These are phyloP conservation scores for Phyllostomus hastatus DNA, from an alignment of 2,113 vertebrate species.

Conservation along the genomic window DNA sequence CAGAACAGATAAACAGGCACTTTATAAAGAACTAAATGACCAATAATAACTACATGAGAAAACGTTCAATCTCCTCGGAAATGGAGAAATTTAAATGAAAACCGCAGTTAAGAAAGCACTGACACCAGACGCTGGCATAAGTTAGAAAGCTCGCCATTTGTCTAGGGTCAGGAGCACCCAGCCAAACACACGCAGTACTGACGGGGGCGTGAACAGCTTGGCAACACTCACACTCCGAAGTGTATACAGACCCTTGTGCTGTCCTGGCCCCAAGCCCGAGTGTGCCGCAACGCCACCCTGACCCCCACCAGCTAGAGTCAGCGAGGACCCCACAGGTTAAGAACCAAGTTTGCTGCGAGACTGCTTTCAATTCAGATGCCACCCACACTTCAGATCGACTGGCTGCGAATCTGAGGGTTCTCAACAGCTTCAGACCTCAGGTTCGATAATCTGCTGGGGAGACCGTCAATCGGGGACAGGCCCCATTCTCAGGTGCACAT, in stretches of 20 bases:
- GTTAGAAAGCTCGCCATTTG: neutral
- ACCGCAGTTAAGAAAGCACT: neutral
- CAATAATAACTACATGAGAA: neutral
- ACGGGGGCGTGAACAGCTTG: neutral
- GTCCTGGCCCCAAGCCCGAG: neutral
- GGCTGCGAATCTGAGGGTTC: neutral
- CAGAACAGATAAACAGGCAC: neutral
- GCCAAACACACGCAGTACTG: neutral
- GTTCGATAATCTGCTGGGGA: neutral
- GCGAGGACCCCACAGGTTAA: neutral
- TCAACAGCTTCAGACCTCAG: neutral
- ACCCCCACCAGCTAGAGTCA: neutral
- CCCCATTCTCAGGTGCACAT: neutral
- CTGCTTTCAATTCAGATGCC: neutral
- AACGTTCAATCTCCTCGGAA: neutral
- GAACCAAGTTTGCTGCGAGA: neutral
- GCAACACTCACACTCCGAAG: neutral
- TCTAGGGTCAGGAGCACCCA: neutral
- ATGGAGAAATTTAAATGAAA: constrained; percentile 27
- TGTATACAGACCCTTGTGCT: too few relatives aligned
- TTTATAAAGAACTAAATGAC: neutral
- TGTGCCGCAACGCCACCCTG: neutral
- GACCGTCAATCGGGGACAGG: neutral
- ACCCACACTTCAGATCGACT: neutral
- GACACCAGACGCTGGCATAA: neutral